Evolutionary conservation across 2,113 vertebrate species (phyloP).

Genomic region (Ageneiosus marmoratus): DNA sequence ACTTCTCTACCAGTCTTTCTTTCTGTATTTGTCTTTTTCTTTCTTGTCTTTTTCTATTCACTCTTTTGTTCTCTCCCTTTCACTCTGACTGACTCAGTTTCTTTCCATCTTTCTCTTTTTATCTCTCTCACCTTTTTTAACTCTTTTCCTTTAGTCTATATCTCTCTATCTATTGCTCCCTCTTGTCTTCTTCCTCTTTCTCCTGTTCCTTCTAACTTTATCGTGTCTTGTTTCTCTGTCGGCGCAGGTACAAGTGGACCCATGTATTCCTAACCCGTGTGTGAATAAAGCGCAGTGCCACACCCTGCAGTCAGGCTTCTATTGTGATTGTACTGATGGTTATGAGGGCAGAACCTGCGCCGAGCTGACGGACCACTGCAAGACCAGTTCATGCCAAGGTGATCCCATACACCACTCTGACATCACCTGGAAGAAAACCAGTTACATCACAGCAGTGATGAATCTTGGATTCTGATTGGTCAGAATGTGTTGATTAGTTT

Average conservation of each 20-base stretch:
- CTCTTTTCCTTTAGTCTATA: not conserved
- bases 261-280: constrained; percentile 87
- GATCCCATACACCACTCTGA: not conserved
- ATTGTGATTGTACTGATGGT: constrained; percentile 86
- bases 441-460: not conserved
- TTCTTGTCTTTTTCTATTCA: not conserved
- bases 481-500: not conserved
- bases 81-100: too few relatives aligned
- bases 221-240: not conserved
- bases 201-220: not conserved
- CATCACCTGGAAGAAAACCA: not conserved
- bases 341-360: constrained; percentile 91
- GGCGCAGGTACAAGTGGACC: constrained; percentile 79
- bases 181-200: not conserved
- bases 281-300: constrained; percentile 86
- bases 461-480: not conserved
- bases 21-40: not conserved
- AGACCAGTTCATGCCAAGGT: constrained; percentile 88
- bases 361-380: constrained; percentile 88
- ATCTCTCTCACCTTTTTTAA: not conserved
- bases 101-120: not conserved
- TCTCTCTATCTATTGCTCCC: not conserved
- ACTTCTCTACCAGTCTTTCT: not conserved
- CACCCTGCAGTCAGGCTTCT: constrained; percentile 80
- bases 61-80: not conserved